phyloP scores from a whole-genome alignment of 2,888 invertebrate genomes.

The Exephanes ischioxanthus region DNA sequence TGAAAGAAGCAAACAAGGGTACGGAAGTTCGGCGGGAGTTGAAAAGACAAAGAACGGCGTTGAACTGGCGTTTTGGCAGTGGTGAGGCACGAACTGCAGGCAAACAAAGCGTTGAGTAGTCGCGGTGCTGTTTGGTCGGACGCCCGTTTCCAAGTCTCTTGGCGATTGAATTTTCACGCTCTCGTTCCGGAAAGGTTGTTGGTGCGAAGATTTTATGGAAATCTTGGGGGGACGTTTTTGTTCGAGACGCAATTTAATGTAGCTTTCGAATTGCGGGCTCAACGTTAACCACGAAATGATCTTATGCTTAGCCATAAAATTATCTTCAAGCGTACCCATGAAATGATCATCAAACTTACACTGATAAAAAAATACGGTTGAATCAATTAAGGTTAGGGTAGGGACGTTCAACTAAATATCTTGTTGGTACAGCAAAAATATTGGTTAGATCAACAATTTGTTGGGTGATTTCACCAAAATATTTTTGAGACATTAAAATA shows the following conservation, averaged over 20 bases:
- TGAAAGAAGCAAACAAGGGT: neutral
- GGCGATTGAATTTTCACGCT: neutral
- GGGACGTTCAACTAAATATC: no score
- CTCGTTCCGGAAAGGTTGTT: neutral
- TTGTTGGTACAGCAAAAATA: no score
- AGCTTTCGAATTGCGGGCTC: neutral
- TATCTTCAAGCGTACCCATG: neutral
- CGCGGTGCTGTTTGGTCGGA: constrained; percentile 4
- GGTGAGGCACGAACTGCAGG: constrained; percentile 8
- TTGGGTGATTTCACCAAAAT: no score
- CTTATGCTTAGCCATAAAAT: neutral
- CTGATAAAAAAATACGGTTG: no score
- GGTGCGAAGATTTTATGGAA: neutral
- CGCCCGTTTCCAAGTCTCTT: neutral
- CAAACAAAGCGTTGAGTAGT: constrained; percentile 8
- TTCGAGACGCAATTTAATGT: neutral
- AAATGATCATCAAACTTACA: neutral
- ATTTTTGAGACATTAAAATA: no score
- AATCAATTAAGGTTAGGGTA: no score
- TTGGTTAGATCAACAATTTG: no score
- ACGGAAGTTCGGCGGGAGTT: neutral
- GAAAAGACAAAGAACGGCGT: neutral
- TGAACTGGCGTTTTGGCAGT: constrained; percentile 6
- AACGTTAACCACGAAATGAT: neutral
- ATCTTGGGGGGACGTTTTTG: neutral